phyloP scores from a whole-genome alignment of 2,113 vertebrate species.

The Leptosomus discolor region DNA sequence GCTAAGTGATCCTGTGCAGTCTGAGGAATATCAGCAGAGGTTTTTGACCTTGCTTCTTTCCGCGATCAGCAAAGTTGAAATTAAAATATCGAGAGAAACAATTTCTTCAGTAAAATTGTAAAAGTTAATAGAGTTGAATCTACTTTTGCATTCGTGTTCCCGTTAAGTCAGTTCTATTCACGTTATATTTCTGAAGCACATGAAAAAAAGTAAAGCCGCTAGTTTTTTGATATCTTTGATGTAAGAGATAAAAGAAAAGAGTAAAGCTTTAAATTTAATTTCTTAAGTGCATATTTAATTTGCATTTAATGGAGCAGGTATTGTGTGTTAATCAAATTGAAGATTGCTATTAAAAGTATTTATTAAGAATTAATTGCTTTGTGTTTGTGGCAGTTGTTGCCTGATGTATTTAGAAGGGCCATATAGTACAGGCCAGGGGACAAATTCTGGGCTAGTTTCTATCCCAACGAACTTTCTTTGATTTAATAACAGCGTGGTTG shows the following conservation, averaged over 20 bases:
- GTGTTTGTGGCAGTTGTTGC: neutral
- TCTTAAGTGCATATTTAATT: conserved; percentile 1
- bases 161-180: neutral
- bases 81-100: conserved; percentile 57
- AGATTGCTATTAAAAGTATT: neutral
- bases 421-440: neutral
- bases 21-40: neutral
- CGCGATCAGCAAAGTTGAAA: neutral
- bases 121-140: conserved; percentile 52
- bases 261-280: conserved; percentile 41
- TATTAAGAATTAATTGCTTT: neutral
- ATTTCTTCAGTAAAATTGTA: conserved; percentile 17
- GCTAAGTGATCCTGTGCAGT: neutral
- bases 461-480: neutral
- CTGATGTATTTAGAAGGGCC: neutral
- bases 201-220: conserved; percentile 9
- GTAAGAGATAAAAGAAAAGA: conserved; percentile 51
- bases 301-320: conserved; percentile 12
- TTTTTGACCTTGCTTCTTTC: neutral
- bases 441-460: neutral
- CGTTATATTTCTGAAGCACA: neutral
- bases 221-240: conserved; percentile 26
- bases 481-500: neutral
- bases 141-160: conserved; percentile 30
- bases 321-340: neutral